Conservation (phyloP, 1,140 invertebrate species). For the Drosophila tsacasi region DNA sequence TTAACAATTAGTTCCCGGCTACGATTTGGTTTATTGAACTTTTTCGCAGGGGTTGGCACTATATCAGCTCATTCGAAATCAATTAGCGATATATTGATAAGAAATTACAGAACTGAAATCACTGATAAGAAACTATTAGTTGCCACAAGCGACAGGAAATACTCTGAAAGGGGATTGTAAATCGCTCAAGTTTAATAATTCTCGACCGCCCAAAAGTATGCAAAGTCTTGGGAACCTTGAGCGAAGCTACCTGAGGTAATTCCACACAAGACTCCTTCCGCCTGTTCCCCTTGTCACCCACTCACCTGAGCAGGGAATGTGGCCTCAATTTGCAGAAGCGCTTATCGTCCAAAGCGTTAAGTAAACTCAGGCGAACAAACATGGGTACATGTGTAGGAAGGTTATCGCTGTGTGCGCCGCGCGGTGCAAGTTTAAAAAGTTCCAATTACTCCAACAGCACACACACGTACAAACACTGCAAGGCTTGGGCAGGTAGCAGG, state of each 20-base stretch:
- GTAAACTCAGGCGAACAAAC: slow-evolving; percentile 52
- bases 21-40: slow-evolving; percentile 15
- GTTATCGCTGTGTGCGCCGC: slow-evolving; percentile 36
- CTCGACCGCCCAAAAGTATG: slow-evolving; percentile 66
- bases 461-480: slow-evolving; percentile 15
- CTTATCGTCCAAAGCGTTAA: slow-evolving; percentile 71
- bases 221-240: slow-evolving; percentile 11
- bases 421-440: slow-evolving; percentile 60
- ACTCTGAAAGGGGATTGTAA: background rate
- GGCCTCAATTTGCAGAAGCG: slow-evolving; percentile 70
- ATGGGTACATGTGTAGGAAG: slow-evolving; percentile 28
- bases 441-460: slow-evolving; percentile 51
- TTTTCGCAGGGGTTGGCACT: slow-evolving; percentile 3
- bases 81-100: slow-evolving; percentile 48
- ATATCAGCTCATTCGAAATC: slow-evolving; percentile 57
- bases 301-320: slow-evolving; percentile 48
- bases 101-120: slow-evolving; percentile 11
- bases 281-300: background rate
- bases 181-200: background rate
- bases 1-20: background rate
- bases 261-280: background rate
- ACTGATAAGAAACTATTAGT: slow-evolving; percentile 17
- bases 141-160: background rate
- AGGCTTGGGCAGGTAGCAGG: slow-evolving; percentile 51
- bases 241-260: background rate